phyloP scores from a whole-genome alignment of 2,888 invertebrate species.

The Pasiphila rectangulata region DNA sequence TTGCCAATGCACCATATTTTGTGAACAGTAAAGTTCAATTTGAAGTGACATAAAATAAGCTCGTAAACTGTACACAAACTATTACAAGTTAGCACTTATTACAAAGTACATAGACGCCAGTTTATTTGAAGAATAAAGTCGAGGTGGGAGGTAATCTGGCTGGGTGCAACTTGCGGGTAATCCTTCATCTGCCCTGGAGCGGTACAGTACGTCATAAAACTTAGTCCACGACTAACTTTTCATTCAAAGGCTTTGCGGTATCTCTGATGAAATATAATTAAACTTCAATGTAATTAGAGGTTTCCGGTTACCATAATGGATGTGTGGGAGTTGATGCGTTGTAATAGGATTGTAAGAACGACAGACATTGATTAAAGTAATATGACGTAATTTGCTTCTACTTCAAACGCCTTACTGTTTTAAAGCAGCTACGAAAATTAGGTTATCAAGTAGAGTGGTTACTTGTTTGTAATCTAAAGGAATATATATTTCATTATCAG shows the following conservation, averaged over 20 bases:
- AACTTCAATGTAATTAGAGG: constrained; percentile 39
- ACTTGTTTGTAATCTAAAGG: no score
- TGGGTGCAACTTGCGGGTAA: constrained; percentile 45
- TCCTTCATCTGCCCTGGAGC: constrained; percentile 51
- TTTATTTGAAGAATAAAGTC: constrained; percentile 52
- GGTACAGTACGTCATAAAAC: constrained; percentile 46
- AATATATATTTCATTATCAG: no score
- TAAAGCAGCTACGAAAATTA: no score
- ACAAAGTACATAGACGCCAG: constrained; percentile 29
- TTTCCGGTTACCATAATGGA: constrained; percentile 22
- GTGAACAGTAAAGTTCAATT: constrained; percentile 20
- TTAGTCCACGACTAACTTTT: constrained; percentile 47
- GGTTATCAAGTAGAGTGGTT: no score
- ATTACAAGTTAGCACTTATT: constrained; percentile 35
- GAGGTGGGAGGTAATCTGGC: constrained; percentile 48
- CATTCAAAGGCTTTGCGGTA: constrained; percentile 43
- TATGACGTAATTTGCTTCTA: no score
- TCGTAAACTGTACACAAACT: constrained; percentile 33
- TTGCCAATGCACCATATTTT: constrained; percentile 21
- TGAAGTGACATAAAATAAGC: constrained; percentile 4
- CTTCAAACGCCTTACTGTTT: no score
- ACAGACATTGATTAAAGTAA: no score
- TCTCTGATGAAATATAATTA: constrained; percentile 41
- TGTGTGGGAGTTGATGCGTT: constrained; percentile 17
- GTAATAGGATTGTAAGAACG: constrained; percentile 7